These are phyloP conservation scores for Camponotus floridanus DNA, from an alignment of 1,140 invertebrate genomes.

Conservation along the genomic window DNA sequence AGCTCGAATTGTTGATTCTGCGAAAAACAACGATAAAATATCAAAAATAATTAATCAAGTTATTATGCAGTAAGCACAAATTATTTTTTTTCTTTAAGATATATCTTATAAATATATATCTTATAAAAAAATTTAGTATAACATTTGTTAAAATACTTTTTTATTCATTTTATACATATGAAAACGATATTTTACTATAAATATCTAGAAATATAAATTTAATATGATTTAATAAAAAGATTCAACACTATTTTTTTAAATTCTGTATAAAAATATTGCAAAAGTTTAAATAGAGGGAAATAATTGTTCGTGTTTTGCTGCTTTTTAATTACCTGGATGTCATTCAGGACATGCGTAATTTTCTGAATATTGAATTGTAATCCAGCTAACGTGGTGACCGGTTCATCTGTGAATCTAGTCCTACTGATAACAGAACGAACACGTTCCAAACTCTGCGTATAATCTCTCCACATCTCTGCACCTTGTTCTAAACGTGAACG, in stretches of 20 bases:
- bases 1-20: constrained; percentile 89
- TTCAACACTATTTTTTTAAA: constrained; percentile 1
- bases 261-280: background rate
- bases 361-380: constrained; percentile 93
- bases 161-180: background rate
- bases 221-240: background rate
- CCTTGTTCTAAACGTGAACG: constrained; percentile 92
- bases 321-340: constrained; percentile 89
- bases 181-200: background rate
- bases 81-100: too few relatives aligned
- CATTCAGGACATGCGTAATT: constrained; percentile 91
- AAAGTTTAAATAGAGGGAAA: background rate
- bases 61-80: too few relatives aligned
- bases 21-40: background rate
- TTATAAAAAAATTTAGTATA: background rate
- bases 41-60: background rate
- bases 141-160: background rate
- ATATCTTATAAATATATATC: background rate
- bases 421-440: constrained; percentile 91
- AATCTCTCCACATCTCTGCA: constrained; percentile 93
- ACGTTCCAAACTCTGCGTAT: constrained; percentile 91
- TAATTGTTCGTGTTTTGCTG: background rate
- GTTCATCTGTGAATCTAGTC: constrained; percentile 91
- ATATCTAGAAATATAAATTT: background rate
- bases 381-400: constrained; percentile 91